Evolutionary conservation across 2,888 invertebrate genomes (phyloP).

Genomic region (Prosopocoilus inquinatus): DNA sequence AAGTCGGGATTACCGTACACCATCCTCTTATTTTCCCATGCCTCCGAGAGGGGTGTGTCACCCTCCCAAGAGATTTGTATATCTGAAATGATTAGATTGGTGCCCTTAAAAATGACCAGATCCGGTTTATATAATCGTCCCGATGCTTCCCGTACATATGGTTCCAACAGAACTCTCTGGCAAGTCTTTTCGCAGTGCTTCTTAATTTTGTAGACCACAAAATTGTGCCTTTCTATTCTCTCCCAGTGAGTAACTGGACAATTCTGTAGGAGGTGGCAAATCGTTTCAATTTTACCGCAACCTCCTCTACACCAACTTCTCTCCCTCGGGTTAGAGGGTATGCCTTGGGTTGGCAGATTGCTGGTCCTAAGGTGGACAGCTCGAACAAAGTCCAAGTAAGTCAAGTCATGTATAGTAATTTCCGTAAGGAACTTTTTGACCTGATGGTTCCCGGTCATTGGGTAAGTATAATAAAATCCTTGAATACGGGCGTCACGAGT

Average conservation of each 20-base stretch:
- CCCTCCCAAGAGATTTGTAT: constrained; percentile 25
- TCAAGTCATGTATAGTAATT: too few relatives aligned
- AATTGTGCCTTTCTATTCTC: constrained; percentile 25
- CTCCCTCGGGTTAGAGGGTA: constrained; percentile 18
- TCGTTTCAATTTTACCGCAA: constrained; percentile 14
- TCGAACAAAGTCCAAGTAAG: constrained; percentile 22
- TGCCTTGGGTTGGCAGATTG: constrained; percentile 18
- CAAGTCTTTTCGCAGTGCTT: constrained; percentile 9
- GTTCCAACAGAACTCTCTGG: constrained; percentile 26
- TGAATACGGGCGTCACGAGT: too few relatives aligned
- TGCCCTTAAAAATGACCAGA: constrained; percentile 14
- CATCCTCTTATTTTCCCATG: constrained; percentile 14
- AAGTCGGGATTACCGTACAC: constrained; percentile 12
- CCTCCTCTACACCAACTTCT: constrained; percentile 15
- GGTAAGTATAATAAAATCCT: too few relatives aligned
- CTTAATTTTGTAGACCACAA: constrained; percentile 24
- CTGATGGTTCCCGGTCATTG: too few relatives aligned
- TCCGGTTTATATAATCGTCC: constrained; percentile 30
- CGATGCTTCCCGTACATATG: constrained; percentile 22
- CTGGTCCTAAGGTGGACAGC: constrained; percentile 21
- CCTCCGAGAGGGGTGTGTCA: neutral
- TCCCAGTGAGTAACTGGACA: constrained; percentile 18
- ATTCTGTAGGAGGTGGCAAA: constrained; percentile 23
- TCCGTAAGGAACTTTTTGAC: too few relatives aligned
- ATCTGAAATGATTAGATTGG: constrained; percentile 8